These are phyloP conservation scores for Etheostoma nigrum DNA, from an alignment of 2,797 vertebrate species.

Conservation along the genomic window DNA sequence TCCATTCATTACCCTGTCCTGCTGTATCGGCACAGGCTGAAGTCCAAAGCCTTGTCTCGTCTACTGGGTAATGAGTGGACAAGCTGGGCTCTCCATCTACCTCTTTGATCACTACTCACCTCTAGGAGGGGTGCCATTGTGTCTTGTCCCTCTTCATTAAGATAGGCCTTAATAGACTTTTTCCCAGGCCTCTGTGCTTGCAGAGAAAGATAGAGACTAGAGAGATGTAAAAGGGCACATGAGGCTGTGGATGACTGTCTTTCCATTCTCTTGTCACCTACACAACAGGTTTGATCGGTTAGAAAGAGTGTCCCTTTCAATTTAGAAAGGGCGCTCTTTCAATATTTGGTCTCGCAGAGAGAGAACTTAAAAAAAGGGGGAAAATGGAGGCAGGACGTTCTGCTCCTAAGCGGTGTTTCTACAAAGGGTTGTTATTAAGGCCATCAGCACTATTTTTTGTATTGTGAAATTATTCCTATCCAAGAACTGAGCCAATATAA, in stretches of 20 bases:
- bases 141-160: slow-evolving; percentile 80
- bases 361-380: slow-evolving; percentile 42
- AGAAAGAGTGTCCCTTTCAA: slow-evolving; percentile 52
- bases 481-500: slow-evolving; percentile 3
- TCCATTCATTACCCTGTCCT: slow-evolving; percentile 69
- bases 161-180: slow-evolving; percentile 81
- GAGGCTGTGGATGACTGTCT: slow-evolving; percentile 61
- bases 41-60: slow-evolving; percentile 58
- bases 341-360: slow-evolving; percentile 52
- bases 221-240: slow-evolving; percentile 63
- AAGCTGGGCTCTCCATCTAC: slow-evolving; percentile 66
- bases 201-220: slow-evolving; percentile 52
- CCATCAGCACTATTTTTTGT: not conserved
- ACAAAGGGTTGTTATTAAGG: slow-evolving; percentile 8
- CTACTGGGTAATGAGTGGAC: slow-evolving; percentile 57
- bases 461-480: slow-evolving; percentile 15
- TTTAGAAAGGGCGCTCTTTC: slow-evolving; percentile 53
- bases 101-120: slow-evolving; percentile 76
- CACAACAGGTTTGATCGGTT: slow-evolving; percentile 60
- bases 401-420: slow-evolving; percentile 31
- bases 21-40: slow-evolving; percentile 47
- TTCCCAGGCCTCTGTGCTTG: slow-evolving; percentile 48
- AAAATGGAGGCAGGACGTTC: not conserved
- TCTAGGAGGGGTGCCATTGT: slow-evolving; percentile 79
- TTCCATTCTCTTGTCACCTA: slow-evolving; percentile 56